These are phyloP conservation scores for Lepidocyrtoides sp. DNA, from an alignment of 2,888 invertebrate species.

Conservation along the genomic window DNA sequence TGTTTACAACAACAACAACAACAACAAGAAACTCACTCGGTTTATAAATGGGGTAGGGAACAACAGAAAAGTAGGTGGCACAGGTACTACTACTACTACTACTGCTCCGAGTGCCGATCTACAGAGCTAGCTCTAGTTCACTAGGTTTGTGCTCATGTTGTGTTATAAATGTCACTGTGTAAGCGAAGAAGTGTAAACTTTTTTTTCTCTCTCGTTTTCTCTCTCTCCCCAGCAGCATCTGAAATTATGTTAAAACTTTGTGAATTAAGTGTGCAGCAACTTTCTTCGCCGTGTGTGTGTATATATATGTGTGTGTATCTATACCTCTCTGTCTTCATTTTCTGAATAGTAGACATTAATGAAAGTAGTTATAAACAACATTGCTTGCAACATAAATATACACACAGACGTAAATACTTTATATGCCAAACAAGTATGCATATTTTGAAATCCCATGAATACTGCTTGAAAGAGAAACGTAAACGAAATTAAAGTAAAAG, in stretches of 20 bases:
- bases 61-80: not conserved
- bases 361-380: constrained; percentile 18
- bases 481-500: constrained; percentile 9
- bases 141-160: constrained; percentile 19
- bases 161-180: constrained; percentile 60
- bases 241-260: constrained; percentile 70
- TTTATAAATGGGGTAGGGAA: not conserved
- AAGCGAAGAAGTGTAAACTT: constrained; percentile 47
- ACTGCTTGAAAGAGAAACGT: too few relatives aligned
- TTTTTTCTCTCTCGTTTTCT: not conserved
- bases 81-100: not conserved
- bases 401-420: not conserved
- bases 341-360: constrained; percentile 18
- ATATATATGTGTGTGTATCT: too few relatives aligned
- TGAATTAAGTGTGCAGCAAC: constrained; percentile 63
- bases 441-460: too few relatives aligned
- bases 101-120: too few relatives aligned
- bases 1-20: not conserved
- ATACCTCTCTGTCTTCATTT: constrained; percentile 42
- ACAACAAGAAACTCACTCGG: not conserved
- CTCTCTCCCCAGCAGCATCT: not conserved
- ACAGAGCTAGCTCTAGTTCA: not conserved
- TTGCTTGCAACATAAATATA: not conserved
- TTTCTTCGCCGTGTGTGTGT: constrained; percentile 34
- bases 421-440: not conserved